Evolutionary conservation across 2,888 invertebrate species (phyloP).

Genomic region (Platycheirus albimanus): DNA sequence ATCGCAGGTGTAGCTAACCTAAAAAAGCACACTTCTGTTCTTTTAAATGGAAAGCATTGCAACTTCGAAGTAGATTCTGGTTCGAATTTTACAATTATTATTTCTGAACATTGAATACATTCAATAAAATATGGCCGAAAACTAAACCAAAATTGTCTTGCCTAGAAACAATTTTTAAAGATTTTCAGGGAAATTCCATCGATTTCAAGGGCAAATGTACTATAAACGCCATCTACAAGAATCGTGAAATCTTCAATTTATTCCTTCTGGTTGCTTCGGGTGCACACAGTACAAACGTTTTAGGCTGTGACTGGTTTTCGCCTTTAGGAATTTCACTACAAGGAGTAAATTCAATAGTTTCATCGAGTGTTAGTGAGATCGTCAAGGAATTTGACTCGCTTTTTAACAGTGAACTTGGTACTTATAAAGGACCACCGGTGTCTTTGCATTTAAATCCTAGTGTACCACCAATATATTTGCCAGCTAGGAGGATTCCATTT

Average conservation of each 20-base stretch:
- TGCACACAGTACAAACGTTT: slow-evolving; percentile 22
- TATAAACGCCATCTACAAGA: slow-evolving; percentile 43
- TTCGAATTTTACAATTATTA: slow-evolving; percentile 29
- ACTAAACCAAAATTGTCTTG: neutral
- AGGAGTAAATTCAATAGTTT: slow-evolving; percentile 51
- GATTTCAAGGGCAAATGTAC: slow-evolving; percentile 26
- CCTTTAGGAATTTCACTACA: slow-evolving; percentile 57
- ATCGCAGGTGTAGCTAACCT: slow-evolving; percentile 2
- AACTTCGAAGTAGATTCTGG: slow-evolving; percentile 28
- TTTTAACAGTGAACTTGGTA: slow-evolving; percentile 32
- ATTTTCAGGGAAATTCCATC: slow-evolving; percentile 25
- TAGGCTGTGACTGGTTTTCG: slow-evolving; percentile 50
- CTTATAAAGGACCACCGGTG: slow-evolving; percentile 47
- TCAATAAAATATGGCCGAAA: slow-evolving; percentile 6
- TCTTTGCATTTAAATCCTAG: slow-evolving; percentile 28
- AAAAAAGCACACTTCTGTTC: neutral
- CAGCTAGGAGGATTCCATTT: slow-evolving; percentile 47
- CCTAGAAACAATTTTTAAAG: slow-evolving; percentile 23
- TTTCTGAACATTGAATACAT: slow-evolving; percentile 13
- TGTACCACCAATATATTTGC: slow-evolving; percentile 24
- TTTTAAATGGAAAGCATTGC: slow-evolving; percentile 10
- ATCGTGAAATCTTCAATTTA: slow-evolving; percentile 19
- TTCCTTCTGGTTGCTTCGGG: slow-evolving; percentile 54
- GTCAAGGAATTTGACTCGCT: slow-evolving; percentile 41
- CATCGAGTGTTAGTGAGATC: slow-evolving; percentile 20